Percentiles rank a stretch among this genome's conserved stretches.
phyloP scores from a whole-genome alignment of 2,113 vertebrate species.

The Lagopus muta region DNA sequence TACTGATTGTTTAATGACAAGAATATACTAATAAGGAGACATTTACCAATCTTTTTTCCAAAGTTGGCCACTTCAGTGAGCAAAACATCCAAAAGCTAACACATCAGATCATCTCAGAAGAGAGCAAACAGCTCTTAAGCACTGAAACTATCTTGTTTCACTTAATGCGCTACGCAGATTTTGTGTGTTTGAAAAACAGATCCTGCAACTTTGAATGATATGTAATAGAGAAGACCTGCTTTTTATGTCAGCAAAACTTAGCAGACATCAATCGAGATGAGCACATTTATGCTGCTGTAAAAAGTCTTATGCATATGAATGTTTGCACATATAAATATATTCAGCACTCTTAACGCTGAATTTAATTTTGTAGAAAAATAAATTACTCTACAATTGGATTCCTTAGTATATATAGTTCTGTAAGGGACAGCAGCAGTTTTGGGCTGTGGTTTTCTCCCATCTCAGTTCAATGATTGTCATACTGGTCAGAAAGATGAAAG shows the following conservation, averaged over 20 bases:
- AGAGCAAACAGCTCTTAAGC: slow-evolving; percentile 36
- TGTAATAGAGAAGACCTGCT: neutral
- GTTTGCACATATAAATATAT: slow-evolving; percentile 35
- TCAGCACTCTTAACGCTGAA: slow-evolving; percentile 26
- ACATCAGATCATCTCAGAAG: slow-evolving; percentile 34
- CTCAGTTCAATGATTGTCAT: neutral
- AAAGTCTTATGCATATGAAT: neutral
- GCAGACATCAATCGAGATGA: slow-evolving; percentile 15
- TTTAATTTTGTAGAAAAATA: neutral
- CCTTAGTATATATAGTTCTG: neutral
- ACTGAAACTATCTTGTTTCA: slow-evolving; percentile 53
- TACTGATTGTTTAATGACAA: neutral
- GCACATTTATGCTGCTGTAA: slow-evolving; percentile 25
- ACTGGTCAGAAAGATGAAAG: neutral
- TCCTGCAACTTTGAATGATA: slow-evolving; percentile 31
- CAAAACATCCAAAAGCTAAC: slow-evolving; percentile 18
- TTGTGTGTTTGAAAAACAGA: slow-evolving; percentile 26
- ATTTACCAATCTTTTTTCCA: neutral
- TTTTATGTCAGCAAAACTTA: slow-evolving; percentile 2
- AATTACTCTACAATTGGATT: neutral
- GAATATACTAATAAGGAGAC: slow-evolving; percentile 3
- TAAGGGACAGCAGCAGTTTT: neutral
- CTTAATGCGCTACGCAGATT: slow-evolving; percentile 15
- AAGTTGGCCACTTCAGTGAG: neutral
- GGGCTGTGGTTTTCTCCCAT: neutral